phyloP scores from a whole-genome alignment of 2,113 vertebrate genomes.

The Pseudorhombus dupliciocellatus region DNA sequence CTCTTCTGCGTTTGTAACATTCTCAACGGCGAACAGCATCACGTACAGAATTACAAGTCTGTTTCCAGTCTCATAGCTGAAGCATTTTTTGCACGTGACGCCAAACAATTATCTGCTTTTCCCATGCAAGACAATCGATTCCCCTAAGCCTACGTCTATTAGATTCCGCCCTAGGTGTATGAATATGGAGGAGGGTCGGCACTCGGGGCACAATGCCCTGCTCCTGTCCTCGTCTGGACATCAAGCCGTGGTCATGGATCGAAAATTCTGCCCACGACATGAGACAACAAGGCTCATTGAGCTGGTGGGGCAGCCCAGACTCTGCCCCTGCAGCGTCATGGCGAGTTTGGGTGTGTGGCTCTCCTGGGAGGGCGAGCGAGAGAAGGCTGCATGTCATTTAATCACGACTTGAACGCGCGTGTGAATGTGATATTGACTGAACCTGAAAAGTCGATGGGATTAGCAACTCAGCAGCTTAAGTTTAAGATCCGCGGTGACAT shows the following conservation, averaged over 20 bases:
- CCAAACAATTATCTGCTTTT: slow-evolving; percentile 60
- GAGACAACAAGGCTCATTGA: slow-evolving; percentile 68
- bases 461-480: not conserved
- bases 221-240: slow-evolving; percentile 56
- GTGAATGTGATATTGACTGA: not conserved
- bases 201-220: slow-evolving; percentile 65
- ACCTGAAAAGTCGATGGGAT: not conserved
- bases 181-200: slow-evolving; percentile 75
- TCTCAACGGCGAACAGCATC: slow-evolving; percentile 22
- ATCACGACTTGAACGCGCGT: not conserved
- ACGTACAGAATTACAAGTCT: slow-evolving; percentile 18
- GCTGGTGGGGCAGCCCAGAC: slow-evolving; percentile 18
- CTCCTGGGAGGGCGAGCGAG: not conserved
- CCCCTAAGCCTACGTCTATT: slow-evolving; percentile 68
- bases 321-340: not conserved
- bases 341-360: slow-evolving; percentile 33
- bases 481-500: not conserved
- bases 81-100: slow-evolving; percentile 62
- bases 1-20: slow-evolving; percentile 22
- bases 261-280: slow-evolving; percentile 60
- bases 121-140: slow-evolving; percentile 64
- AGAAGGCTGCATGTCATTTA: slow-evolving; percentile 7
- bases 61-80: slow-evolving; percentile 50
- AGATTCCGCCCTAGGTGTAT: slow-evolving; percentile 74
- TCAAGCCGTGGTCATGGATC: slow-evolving; percentile 45